These are phyloP conservation scores for Saccostrea cuccullata DNA, from an alignment of 1,140 invertebrate genomes.

Conservation along the genomic window DNA sequence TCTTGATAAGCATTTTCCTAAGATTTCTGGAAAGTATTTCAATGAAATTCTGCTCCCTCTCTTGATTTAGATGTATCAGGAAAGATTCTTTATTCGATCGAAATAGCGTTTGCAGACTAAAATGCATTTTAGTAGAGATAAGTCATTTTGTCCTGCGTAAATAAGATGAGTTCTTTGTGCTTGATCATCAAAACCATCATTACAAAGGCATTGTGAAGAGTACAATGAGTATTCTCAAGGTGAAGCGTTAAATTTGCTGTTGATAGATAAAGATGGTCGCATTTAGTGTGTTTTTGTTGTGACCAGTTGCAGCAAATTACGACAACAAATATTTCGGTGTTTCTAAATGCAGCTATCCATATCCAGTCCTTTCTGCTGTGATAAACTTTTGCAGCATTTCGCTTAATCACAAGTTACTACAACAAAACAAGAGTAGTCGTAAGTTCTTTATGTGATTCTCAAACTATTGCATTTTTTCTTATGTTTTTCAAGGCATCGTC, in stretches of 20 bases:
- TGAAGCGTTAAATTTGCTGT: conserved; percentile 77
- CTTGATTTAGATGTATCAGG: too few relatives aligned
- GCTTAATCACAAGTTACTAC: conserved; percentile 61
- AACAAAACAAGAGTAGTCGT: conserved; percentile 56
- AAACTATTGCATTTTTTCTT: conserved; percentile 1
- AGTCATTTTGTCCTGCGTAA: too few relatives aligned
- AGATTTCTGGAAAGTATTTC: too few relatives aligned
- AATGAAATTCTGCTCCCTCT: too few relatives aligned
- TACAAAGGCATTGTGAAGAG: too few relatives aligned
- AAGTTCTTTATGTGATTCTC: not conserved
- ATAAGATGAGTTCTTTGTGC: too few relatives aligned
- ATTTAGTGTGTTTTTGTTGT: conserved; percentile 63
- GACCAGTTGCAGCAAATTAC: conserved; percentile 74
- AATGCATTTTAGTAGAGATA: too few relatives aligned
- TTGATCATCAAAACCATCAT: too few relatives aligned
- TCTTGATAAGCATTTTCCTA: too few relatives aligned
- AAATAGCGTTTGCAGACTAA: too few relatives aligned
- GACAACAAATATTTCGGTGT: conserved; percentile 74
- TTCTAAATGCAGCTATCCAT: conserved; percentile 59
- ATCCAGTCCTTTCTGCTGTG: conserved; percentile 62
- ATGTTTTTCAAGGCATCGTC: conserved; percentile 5
- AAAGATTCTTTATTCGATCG: too few relatives aligned
- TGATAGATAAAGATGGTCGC: conserved; percentile 78
- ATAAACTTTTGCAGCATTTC: conserved; percentile 59
- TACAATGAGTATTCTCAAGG: conserved; percentile 59